Evolutionary conservation across 2,797 vertebrate genomes (phyloP).

Genomic region (Hylomyscus alleni): DNA sequence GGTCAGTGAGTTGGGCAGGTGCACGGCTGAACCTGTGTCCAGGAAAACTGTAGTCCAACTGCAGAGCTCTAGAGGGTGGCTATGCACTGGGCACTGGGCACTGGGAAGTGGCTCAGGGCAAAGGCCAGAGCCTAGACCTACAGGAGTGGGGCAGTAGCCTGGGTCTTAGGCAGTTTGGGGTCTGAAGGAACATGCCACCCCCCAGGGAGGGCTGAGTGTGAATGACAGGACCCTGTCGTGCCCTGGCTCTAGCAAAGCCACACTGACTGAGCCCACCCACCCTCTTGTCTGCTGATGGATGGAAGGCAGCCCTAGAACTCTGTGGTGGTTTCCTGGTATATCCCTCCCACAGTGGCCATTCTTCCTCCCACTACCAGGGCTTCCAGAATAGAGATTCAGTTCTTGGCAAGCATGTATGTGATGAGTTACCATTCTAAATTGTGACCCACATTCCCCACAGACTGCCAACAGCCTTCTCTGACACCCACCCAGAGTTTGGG

Average conservation of each 20-base stretch:
- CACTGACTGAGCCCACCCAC: not conserved
- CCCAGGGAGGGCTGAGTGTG: not conserved
- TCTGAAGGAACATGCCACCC: not conserved
- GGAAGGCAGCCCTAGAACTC: not conserved
- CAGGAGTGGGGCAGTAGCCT: not conserved
- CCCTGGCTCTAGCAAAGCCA: conserved; percentile 40
- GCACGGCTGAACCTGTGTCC: not conserved
- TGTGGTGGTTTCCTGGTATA: not conserved
- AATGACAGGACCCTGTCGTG: not conserved
- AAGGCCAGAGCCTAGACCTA: not conserved
- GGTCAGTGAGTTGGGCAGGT: not conserved
- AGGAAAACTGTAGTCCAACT: not conserved
- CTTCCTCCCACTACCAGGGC: not conserved
- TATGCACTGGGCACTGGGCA: not conserved
- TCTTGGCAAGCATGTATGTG: not conserved
- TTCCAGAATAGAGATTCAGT: not conserved
- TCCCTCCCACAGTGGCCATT: not conserved
- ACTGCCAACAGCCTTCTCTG: not conserved
- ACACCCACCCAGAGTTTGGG: not conserved
- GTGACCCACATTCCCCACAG: not conserved
- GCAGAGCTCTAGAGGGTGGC: not conserved
- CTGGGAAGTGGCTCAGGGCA: not conserved
- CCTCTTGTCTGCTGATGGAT: not conserved
- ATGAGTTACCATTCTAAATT: not conserved
- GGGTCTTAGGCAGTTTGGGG: not conserved